Conservation (phyloP, 2,113 vertebrate genomes). For the Pedionomus torquatus region DNA sequence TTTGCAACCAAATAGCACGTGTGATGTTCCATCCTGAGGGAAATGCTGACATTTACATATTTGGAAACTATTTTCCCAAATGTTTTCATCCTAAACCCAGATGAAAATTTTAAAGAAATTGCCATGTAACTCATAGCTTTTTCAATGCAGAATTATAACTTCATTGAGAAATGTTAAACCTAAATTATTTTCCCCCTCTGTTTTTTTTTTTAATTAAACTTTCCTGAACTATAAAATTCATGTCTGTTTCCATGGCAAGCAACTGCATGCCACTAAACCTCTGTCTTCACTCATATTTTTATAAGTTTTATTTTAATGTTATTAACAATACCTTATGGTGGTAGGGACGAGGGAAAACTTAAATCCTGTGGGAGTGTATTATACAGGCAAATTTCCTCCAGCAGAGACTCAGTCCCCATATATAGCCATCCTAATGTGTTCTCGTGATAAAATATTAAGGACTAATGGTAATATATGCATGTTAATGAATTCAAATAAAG, state of each 20-base stretch:
- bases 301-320: background rate
- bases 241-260: background rate
- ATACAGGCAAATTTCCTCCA: background rate
- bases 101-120: background rate
- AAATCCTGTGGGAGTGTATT: background rate
- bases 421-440: background rate
- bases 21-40: background rate
- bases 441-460: constrained; percentile 32
- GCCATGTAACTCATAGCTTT: background rate
- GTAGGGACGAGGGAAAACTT: background rate
- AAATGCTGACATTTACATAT: background rate
- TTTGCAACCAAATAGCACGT: accelerated
- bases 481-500: constrained; percentile 47
- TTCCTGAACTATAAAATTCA: background rate
- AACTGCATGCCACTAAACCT: background rate
- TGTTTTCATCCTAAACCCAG: background rate
- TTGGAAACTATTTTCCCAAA: background rate
- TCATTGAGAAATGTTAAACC: background rate
- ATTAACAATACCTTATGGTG: background rate
- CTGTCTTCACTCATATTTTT: background rate
- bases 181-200: background rate
- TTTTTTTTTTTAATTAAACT: background rate
- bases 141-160: background rate
- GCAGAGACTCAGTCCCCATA: background rate
- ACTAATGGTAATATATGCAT: constrained; percentile 35